Conservation (phyloP, 2,113 vertebrate species). For the Bos taurus region DNA sequence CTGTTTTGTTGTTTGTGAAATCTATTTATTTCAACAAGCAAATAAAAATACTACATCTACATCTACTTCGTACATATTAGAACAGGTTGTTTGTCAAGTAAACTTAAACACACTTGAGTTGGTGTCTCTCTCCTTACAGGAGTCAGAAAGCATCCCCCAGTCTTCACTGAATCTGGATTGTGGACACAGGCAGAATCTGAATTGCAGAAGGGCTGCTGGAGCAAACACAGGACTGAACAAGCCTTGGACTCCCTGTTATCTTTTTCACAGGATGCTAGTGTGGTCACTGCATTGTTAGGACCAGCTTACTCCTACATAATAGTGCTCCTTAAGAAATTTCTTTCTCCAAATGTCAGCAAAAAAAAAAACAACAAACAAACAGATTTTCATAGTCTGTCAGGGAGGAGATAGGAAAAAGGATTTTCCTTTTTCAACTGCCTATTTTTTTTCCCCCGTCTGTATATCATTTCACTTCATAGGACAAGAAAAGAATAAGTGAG, state of each 20-base stretch:
- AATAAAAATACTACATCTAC: background rate
- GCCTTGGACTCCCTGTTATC: background rate
- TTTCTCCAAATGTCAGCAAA: background rate
- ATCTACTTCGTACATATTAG: background rate
- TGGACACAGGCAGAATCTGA: background rate
- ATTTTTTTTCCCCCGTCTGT: background rate
- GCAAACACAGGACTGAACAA: background rate
- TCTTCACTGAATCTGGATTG: background rate
- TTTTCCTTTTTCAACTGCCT: background rate
- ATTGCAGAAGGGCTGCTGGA: fast-evolving
- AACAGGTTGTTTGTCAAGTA: background rate
- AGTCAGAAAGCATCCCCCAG: background rate
- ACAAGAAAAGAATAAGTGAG: conserved; percentile 41
- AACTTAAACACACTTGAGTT: background rate
- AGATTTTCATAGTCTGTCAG: background rate
- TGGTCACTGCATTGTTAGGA: background rate
- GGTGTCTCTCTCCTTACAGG: background rate
- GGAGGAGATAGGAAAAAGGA: background rate
- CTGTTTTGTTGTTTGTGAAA: background rate
- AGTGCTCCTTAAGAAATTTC: background rate
- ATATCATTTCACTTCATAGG: conserved; percentile 26
- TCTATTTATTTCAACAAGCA: background rate
- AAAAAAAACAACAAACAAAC: background rate
- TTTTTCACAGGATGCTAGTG: fast-evolving
- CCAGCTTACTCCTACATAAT: background rate